Evolutionary conservation across 1,140 invertebrate genomes (phyloP), one percentile per base, ranked within the genome.

Genomic region (Oncopodura yosiiana): DNA sequence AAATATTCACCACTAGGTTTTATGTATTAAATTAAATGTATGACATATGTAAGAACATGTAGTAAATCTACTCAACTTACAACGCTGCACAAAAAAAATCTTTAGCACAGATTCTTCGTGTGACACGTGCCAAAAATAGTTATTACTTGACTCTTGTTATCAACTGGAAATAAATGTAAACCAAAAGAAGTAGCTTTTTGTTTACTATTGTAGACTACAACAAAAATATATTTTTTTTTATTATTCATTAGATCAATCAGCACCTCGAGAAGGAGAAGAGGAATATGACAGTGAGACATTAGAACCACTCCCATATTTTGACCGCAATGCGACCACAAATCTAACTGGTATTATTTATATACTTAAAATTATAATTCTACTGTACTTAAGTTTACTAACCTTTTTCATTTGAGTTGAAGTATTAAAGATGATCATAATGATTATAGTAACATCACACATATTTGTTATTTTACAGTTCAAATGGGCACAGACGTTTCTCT

Each of bases 401-500:
- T n/a, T n/a, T n/a, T n/a, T n/a, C n/a, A n/a, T n/a, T n/a, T n/a
- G n/a, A n/a, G n/a, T n/a, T n/a, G n/a, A n/a, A n/a, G n/a, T n/a
- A n/a, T n/a, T n/a, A n/a, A n/a, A n/a, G n/a, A n/a, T n/a, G n/a
- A n/a, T n/a, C n/a, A n/a, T n/a, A n/a, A n/a, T n/a, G n/a, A n/a
- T n/a, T n/a, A n/a, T n/a, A n/a, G n/a, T n/a, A n/a, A n/a, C n/a
- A n/a, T n/a, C n/a, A n/a, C n/a, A n/a, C n/a, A n/a, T n/a, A n/a
- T n/a, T n/a, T n/a, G n/a, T n/a, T n/a, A n/a, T n/a, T 21, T 56
- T 2, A 62, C 60, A 8, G 61, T 62, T 23, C 61, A 62, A 45
- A 59, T 62, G 56, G 61, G 61, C 8, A 56, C 53, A 34, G 57
- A 58, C 51, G 61, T 62, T 38, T 53, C 48, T 49, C 53, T 62